A percentile compares a stretch with the other conserved stretches of the same genome.
phyloP scores from a whole-genome alignment of 2,797 vertebrate genomes.

The Masticophis lateralis region DNA sequence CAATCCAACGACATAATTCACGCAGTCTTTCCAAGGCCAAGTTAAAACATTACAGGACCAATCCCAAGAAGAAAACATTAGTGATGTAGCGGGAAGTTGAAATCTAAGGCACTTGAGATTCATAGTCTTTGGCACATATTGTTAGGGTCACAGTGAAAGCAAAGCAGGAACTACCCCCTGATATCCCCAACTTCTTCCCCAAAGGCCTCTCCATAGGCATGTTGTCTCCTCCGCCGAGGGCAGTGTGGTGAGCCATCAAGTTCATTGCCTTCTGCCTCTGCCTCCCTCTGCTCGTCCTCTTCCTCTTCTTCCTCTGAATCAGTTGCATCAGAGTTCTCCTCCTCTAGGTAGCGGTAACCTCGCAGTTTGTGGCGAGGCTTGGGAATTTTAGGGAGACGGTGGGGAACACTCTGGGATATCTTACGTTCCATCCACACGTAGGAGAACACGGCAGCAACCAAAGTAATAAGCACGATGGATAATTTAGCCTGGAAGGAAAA shows the following conservation, averaged over 20 bases:
- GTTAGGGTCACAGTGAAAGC: not conserved
- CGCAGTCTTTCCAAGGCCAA: not conserved
- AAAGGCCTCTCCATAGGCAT: slow-evolving; percentile 32
- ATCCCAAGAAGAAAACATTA: not conserved
- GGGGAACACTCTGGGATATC: slow-evolving; percentile 64
- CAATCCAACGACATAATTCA: not conserved
- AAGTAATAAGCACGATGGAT: slow-evolving; percentile 76
- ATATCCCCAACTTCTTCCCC: slow-evolving; percentile 43
- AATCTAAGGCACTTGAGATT: not conserved
- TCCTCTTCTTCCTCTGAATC: slow-evolving; percentile 74
- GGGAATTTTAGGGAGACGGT: slow-evolving; percentile 88
- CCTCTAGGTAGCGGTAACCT: slow-evolving; percentile 92
- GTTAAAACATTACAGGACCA: not conserved
- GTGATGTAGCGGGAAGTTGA: not conserved
- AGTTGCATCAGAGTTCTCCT: slow-evolving; percentile 89
- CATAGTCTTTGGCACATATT: not conserved
- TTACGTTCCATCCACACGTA: slow-evolving; percentile 88
- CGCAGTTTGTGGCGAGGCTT: slow-evolving; percentile 85
- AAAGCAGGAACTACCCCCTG: slow-evolving; percentile 3
- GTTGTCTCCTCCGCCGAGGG: not conserved
- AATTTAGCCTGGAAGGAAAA: slow-evolving; percentile 82
- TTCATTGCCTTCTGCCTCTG: slow-evolving; percentile 46
- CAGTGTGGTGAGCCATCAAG: accelerated
- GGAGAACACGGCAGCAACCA: slow-evolving; percentile 73
- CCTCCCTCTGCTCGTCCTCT: slow-evolving; percentile 22